phyloP scores from a whole-genome alignment of 2,113 vertebrate genomes.

The Hirundichthys speculiger region DNA sequence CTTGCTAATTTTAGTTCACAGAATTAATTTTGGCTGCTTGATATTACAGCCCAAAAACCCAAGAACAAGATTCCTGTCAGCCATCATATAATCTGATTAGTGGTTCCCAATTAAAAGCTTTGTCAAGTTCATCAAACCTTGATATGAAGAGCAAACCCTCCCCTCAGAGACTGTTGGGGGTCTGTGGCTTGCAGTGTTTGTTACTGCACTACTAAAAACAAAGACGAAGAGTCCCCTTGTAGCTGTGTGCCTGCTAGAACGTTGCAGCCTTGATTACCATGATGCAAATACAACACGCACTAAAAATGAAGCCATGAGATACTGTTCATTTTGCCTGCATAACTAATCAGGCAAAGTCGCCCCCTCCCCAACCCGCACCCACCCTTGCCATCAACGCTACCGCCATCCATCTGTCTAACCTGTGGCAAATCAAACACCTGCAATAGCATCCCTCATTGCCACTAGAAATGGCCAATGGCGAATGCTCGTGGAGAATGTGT shows the following conservation, averaged over 20 bases:
- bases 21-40: constrained; percentile 19
- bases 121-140: constrained; percentile 28
- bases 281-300: constrained; percentile 46
- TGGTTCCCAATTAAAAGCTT: constrained; percentile 42
- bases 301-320: constrained; percentile 36
- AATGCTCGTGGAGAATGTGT: constrained; percentile 42
- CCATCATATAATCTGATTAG: constrained; percentile 46
- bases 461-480: constrained; percentile 29
- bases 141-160: constrained; percentile 47
- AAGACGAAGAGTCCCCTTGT: constrained; percentile 23
- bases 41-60: constrained; percentile 2
- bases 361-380: constrained; percentile 7
- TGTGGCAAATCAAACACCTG: constrained; percentile 65
- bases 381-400: constrained; percentile 19
- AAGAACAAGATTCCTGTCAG: constrained; percentile 30
- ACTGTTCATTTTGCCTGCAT: constrained; percentile 46
- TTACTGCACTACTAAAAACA: constrained; percentile 37
- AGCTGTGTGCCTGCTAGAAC: constrained; percentile 39
- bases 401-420: constrained; percentile 58
- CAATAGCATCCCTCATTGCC: constrained; percentile 32
- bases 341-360: constrained; percentile 41
- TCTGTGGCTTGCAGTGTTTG: constrained; percentile 47
- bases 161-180: constrained; percentile 41
- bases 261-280: constrained; percentile 52
- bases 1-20: constrained; percentile 17